Conservation (phyloP, 2,113 vertebrate genomes). For the Arenaria interpres region DNA sequence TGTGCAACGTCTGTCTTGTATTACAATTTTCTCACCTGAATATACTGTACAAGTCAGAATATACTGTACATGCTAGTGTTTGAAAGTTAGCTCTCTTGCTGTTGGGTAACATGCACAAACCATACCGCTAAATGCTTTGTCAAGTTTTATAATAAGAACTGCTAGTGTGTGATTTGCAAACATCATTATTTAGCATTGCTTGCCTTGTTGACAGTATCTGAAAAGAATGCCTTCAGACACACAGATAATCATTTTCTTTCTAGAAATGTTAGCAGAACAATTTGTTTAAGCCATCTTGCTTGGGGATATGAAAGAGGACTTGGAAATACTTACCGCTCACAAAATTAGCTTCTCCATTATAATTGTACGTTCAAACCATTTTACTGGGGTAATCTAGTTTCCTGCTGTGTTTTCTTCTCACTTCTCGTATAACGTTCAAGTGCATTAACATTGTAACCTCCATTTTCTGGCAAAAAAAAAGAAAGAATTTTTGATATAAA, state of each 20-base stretch:
- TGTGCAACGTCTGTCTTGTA: neutral
- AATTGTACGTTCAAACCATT: neutral
- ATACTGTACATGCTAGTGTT: neutral
- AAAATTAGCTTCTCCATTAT: neutral
- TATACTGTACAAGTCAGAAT: neutral
- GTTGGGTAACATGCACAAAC: neutral
- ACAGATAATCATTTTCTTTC: neutral
- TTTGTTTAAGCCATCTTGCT: constrained; percentile 6
- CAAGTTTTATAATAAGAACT: neutral
- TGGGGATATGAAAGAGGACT: neutral
- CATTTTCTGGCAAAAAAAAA: neutral
- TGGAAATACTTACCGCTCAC: neutral
- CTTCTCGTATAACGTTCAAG: neutral
- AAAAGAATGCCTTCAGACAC: neutral
- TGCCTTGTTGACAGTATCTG: neutral
- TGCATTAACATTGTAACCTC: neutral
- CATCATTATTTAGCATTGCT: neutral
- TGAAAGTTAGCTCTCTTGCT: neutral
- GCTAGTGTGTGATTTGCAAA: neutral
- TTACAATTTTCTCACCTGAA: neutral
- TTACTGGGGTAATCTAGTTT: neutral
- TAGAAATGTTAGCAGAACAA: neutral
- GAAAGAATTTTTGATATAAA: neutral
- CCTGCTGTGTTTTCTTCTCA: neutral
- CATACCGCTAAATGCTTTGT: neutral